These are phyloP conservation scores for Muscicapa comitata DNA, from an alignment of 2,797 vertebrate species.

Conservation along the genomic window DNA sequence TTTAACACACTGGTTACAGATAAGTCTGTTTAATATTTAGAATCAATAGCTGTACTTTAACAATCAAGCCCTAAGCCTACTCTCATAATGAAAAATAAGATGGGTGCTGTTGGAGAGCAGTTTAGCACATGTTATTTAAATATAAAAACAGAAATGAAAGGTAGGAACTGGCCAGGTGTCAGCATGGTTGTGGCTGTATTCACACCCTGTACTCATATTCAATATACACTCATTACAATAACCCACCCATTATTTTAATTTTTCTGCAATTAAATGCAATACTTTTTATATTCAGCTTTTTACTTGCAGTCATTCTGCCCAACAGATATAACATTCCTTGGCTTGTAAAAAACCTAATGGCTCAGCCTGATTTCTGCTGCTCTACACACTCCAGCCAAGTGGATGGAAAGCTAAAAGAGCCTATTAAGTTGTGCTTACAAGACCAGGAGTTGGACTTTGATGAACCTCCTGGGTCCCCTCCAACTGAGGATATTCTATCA, in stretches of 20 bases:
- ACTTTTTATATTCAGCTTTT: slow-evolving; percentile 23
- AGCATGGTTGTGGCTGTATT: background rate
- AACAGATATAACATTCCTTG: background rate
- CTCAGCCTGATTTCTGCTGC: slow-evolving; percentile 26
- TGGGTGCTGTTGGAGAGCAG: rapidly evolving
- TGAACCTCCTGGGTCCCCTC: background rate
- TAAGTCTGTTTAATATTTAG: background rate
- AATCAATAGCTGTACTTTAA: background rate
- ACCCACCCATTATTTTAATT: background rate
- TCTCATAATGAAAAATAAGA: background rate
- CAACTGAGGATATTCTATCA: background rate
- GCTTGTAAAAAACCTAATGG: background rate
- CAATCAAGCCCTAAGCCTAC: background rate
- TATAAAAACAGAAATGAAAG: background rate
- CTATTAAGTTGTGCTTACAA: background rate
- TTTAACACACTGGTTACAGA: background rate
- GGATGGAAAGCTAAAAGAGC: background rate
- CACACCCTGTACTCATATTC: rapidly evolving
- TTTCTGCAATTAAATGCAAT: slow-evolving; percentile 33
- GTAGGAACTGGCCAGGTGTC: background rate
- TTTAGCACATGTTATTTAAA: background rate
- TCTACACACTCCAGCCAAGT: slow-evolving; percentile 7
- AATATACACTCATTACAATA: no score
- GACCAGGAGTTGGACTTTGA: background rate
- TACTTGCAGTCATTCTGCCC: slow-evolving; percentile 15